Percentiles rank a stretch among this genome's conserved stretches.
phyloP scores from a whole-genome alignment of 92 coral and sea anemone genomes.

The Epizoanthus illoricatus region DNA sequence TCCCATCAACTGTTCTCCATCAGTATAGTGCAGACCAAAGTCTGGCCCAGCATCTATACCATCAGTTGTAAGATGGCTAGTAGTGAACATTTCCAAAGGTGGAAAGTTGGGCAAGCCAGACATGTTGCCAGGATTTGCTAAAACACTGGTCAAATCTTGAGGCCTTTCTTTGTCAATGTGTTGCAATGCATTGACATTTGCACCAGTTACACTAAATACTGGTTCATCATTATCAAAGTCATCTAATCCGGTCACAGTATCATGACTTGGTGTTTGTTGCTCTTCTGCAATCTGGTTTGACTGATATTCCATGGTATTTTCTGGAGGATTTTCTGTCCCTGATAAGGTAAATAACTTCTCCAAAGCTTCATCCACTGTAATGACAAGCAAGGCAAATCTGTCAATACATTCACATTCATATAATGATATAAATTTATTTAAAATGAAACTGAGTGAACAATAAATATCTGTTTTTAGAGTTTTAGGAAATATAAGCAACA shows the following conservation, averaged over 20 bases:
- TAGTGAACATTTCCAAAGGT: slow-evolving; percentile 22
- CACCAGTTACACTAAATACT: background rate
- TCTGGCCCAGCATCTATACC: background rate
- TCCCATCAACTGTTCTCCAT: background rate
- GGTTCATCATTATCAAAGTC: background rate
- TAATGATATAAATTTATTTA: too few species aligned
- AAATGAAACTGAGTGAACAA: too few species aligned
- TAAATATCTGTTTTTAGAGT: background rate
- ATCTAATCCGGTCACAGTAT: background rate
- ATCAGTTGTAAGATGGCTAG: background rate
- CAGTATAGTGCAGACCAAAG: background rate
- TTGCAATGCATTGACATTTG: background rate
- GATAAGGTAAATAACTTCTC: slow-evolving; percentile 66
- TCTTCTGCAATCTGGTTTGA: background rate
- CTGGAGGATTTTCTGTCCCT: background rate
- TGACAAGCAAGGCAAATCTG: background rate
- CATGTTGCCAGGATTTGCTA: background rate
- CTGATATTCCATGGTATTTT: background rate
- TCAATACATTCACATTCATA: background rate
- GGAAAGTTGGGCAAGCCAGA: slow-evolving; percentile 32
- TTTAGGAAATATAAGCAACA: too few species aligned
- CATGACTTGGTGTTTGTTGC: background rate
- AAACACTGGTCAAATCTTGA: background rate
- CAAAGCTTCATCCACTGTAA: slow-evolving; percentile 78
- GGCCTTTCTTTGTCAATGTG: background rate